Evolutionary conservation across 2,113 vertebrate genomes (phyloP).

Genomic region (Paralichthys olivaceus): DNA sequence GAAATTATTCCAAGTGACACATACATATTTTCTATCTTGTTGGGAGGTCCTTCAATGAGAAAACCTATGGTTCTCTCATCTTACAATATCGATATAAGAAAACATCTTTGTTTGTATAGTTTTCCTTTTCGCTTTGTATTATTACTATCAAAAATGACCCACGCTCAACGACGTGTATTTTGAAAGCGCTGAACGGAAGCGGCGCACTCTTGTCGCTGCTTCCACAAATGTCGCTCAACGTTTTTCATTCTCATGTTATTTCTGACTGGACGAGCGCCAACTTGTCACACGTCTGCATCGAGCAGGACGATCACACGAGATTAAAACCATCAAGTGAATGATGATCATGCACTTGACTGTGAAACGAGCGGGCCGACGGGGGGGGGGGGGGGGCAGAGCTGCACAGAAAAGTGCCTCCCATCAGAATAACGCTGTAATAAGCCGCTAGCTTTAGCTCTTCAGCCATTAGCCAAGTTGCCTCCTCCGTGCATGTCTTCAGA

Average conservation of each 20-base stretch:
- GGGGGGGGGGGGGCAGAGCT: neutral
- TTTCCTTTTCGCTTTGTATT: neutral
- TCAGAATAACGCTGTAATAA: neutral
- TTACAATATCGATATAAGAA: no score
- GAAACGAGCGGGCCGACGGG: neutral
- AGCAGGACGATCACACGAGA: neutral
- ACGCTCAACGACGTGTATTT: constrained; percentile 44
- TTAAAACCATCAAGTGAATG: accelerated
- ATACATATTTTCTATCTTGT: no score
- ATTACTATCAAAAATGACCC: neutral
- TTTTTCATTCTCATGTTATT: constrained; percentile 9
- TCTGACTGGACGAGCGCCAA: neutral
- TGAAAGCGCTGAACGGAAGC: constrained; percentile 44
- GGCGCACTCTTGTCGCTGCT: no score
- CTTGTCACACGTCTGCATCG: neutral
- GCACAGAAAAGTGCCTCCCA: constrained; percentile 18
- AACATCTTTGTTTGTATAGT: neutral
- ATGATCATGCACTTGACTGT: neutral
- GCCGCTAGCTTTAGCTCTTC: no score
- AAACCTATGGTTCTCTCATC: no score
- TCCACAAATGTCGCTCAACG: constrained; percentile 13
- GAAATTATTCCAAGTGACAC: no score
- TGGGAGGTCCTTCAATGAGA: no score
- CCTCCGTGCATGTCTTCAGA: neutral
- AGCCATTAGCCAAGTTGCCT: neutral